Base-by-base conservation (phyloP, 2,113 vertebrate species). In the Syrrhaptes paradoxus region DNA sequence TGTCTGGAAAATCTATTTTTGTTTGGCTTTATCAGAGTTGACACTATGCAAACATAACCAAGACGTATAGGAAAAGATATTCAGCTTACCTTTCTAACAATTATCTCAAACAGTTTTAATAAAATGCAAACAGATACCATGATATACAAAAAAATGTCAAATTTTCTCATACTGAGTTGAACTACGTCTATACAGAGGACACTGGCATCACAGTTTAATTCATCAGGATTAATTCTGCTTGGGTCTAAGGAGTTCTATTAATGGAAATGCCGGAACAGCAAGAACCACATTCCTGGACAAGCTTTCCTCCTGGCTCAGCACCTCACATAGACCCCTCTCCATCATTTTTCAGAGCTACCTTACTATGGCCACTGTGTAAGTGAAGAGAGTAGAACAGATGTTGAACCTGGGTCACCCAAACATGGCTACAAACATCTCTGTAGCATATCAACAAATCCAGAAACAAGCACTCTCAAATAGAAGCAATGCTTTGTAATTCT, bases 1-100 rank as follows among this genome's bases (percentile, higher is more conserved):
- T 2, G 26, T 70, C 80, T 84, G 70, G 82, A 94, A 92, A 95
- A 95, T 63, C 91, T 86, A 66, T 74, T 95, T 97, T 94, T 90
- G 48, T 95, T 91, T 88, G 89, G 80, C 71, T 76, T 96, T 71
- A 70, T 63, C 41, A 72, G 55, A 82, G 73, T 59, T 62, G 85
- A 74, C 55, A 46, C 21, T 52, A 49, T 2, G 11, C 61, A 94
- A 94, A 65, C 68, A 61, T 41, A 78, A 80, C 43, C 51, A 85
- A 93, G 70, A 95, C 4, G 25, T 81, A 95, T 17, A 96, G 59
- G 77, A 90, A 80, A 87, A 93, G 26, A 85, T 55, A 90, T 26
- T 88, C 16, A 70, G 43, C 55, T 87, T 24, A 63, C 20, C n/a
- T 87, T 91, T 92, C 63, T 82, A 83, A 73, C 20, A 55, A 63